These are phyloP conservation scores for Naso thynnoides DNA, from an alignment of 2,797 vertebrate genomes.

Conservation along the genomic window DNA sequence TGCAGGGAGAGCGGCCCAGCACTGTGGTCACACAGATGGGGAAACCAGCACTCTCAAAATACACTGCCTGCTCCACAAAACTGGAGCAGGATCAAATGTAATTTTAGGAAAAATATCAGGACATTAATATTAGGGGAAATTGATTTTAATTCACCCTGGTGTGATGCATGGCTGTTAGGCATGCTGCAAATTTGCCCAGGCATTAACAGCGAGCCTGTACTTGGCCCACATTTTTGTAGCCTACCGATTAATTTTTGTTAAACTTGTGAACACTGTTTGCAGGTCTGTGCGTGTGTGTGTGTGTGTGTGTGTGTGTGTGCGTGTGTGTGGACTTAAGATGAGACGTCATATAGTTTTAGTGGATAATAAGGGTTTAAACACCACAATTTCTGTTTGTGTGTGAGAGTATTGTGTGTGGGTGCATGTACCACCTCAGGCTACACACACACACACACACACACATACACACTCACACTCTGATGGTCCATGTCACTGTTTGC, in stretches of 20 bases:
- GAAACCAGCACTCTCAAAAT: constrained; percentile 83
- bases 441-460: constrained; percentile 39
- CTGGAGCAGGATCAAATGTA: constrained; percentile 67
- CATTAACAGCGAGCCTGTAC: constrained; percentile 21
- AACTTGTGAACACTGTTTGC: constrained; percentile 24
- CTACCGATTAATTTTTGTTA: constrained; percentile 26
- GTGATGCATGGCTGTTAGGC: constrained; percentile 11
- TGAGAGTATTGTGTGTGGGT: constrained; percentile 27
- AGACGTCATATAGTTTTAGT: constrained; percentile 41
- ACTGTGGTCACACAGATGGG: constrained; percentile 82
- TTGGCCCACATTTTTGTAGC: constrained; percentile 6
- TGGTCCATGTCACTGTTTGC: constrained; percentile 74
- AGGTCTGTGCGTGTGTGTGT: constrained; percentile 9
- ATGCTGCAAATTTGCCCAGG: constrained; percentile 5
- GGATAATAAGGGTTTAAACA: constrained; percentile 60
- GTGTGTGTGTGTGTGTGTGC: constrained; percentile 32
- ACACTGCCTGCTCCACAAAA: constrained; percentile 76
- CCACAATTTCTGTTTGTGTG: constrained; percentile 35
- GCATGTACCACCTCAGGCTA: constrained; percentile 33
- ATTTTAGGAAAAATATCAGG: constrained; percentile 59
- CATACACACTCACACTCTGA: constrained; percentile 42
- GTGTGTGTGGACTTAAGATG: constrained; percentile 40
- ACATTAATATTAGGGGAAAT: constrained; percentile 57
- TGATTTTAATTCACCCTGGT: constrained; percentile 24
- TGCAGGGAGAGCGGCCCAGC: constrained; percentile 70